phyloP scores from a whole-genome alignment of 2,797 vertebrate genomes.

The Scarus forsteni region DNA sequence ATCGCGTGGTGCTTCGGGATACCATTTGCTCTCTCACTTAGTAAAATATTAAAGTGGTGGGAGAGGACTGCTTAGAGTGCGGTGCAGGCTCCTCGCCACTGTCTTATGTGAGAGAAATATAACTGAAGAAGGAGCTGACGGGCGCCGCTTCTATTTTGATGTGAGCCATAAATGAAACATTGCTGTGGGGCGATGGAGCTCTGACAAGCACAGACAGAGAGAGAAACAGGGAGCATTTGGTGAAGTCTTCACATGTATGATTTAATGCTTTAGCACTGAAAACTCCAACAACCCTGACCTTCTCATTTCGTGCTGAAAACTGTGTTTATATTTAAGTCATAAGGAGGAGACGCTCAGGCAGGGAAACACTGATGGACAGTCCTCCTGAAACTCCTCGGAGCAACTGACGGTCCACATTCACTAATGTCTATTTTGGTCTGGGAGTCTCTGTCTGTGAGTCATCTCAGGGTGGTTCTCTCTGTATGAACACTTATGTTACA shows the following conservation, averaged over 20 bases:
- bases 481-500: slow-evolving; percentile 25
- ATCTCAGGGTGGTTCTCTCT: slow-evolving; percentile 60
- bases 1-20: slow-evolving; percentile 67
- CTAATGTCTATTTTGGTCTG: slow-evolving; percentile 50
- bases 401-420: slow-evolving; percentile 50
- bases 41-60: slow-evolving; percentile 82
- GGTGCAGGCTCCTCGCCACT: slow-evolving; percentile 12
- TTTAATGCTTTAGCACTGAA: slow-evolving; percentile 30
- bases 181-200: slow-evolving; percentile 15
- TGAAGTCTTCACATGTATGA: slow-evolving; percentile 32
- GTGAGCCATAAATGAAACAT: slow-evolving; percentile 69
- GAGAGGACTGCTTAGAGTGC: slow-evolving; percentile 61
- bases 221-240: slow-evolving; percentile 54
- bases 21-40: slow-evolving; percentile 70
- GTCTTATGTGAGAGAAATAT: slow-evolving; percentile 45
- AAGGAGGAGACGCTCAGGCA: slow-evolving; percentile 1
- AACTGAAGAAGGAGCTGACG: slow-evolving; percentile 37
- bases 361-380: slow-evolving; percentile 31
- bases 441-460: slow-evolving; percentile 66
- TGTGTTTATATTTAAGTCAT: slow-evolving; percentile 34
- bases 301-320: slow-evolving; percentile 26
- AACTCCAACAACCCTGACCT: slow-evolving; percentile 14
- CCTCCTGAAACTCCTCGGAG: slow-evolving; percentile 50
- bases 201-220: neutral
- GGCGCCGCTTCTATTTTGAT: slow-evolving; percentile 44